Conservation (phyloP, 1,140 invertebrate genomes). For the Leguminivora glycinivorella region DNA sequence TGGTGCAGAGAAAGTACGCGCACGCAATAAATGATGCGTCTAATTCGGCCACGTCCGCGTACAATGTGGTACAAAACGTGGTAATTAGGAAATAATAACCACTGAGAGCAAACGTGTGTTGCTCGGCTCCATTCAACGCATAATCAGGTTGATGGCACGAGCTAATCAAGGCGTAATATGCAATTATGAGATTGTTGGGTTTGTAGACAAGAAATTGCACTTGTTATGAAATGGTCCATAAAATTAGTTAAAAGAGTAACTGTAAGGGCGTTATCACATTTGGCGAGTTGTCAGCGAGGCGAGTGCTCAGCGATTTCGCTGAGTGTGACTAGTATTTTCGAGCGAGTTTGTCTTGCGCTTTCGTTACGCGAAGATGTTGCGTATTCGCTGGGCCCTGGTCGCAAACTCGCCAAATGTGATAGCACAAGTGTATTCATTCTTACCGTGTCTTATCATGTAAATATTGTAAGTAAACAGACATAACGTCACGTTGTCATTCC, state of each 20-base stretch:
- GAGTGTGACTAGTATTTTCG: no score
- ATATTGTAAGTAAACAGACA: no score
- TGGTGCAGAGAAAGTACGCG: conserved; percentile 34
- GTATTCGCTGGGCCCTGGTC: no score
- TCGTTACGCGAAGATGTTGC: no score
- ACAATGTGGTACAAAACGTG: conserved; percentile 38
- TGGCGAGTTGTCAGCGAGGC: no score
- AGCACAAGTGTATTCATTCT: no score
- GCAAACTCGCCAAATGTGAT: no score
- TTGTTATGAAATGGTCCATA: background rate
- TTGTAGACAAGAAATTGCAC: conserved; percentile 10
- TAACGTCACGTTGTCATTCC: no score
- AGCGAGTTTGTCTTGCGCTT: no score
- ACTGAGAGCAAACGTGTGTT: conserved; percentile 33
- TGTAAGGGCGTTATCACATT: no score
- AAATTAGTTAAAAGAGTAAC: background rate
- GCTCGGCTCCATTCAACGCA: conserved; percentile 25
- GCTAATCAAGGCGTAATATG: conserved; percentile 24
- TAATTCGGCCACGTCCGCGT: conserved; percentile 34
- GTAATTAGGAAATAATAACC: conserved; percentile 47
- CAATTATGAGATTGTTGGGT: background rate
- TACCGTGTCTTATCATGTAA: no score
- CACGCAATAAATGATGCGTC: conserved; percentile 42
- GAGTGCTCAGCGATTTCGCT: no score
- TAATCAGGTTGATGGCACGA: conserved; percentile 27